These are phyloP conservation scores for Merodon equestris DNA, from an alignment of 2,888 invertebrate genomes.

Conservation along the genomic window DNA sequence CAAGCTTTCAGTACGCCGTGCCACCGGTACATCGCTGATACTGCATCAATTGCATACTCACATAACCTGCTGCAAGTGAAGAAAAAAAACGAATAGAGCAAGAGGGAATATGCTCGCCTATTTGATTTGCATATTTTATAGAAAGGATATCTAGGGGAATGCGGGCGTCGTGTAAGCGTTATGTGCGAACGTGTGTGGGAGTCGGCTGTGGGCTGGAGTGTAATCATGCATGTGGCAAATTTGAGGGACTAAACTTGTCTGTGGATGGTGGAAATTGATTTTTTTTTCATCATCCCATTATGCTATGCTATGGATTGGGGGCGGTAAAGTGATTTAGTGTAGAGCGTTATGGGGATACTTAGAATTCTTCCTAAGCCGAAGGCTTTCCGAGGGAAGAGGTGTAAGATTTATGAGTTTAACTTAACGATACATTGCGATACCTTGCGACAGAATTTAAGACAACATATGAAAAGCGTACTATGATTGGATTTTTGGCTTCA, in stretches of 20 bases:
- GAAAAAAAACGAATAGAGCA: slow-evolving; percentile 25
- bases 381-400: too few species aligned
- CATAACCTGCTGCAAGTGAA: slow-evolving; percentile 8
- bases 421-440: too few species aligned
- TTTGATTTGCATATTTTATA: slow-evolving; percentile 58
- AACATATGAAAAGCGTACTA: too few species aligned
- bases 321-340: slow-evolving; percentile 9
- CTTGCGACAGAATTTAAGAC: too few species aligned
- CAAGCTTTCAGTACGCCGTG: slow-evolving; percentile 41
- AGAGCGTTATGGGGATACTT: too few species aligned
- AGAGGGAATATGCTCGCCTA: slow-evolving; percentile 37
- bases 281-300: neutral
- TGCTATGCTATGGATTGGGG: neutral
- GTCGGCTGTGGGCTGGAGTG: slow-evolving; percentile 33
- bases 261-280: slow-evolving; percentile 46
- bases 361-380: too few species aligned
- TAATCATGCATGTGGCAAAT: slow-evolving; percentile 57
- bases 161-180: neutral
- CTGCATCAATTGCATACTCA: slow-evolving; percentile 56
- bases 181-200: neutral
- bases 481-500: too few species aligned
- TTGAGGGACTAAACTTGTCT: slow-evolving; percentile 29
- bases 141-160: slow-evolving; percentile 28
- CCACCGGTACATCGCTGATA: slow-evolving; percentile 45
- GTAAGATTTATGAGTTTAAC: too few species aligned